A percentile compares a stretch with the other conserved stretches of the same genome.
Evolutionary conservation across 2,113 vertebrate genomes (phyloP).

Genomic region (Isichthys henryi): DNA sequence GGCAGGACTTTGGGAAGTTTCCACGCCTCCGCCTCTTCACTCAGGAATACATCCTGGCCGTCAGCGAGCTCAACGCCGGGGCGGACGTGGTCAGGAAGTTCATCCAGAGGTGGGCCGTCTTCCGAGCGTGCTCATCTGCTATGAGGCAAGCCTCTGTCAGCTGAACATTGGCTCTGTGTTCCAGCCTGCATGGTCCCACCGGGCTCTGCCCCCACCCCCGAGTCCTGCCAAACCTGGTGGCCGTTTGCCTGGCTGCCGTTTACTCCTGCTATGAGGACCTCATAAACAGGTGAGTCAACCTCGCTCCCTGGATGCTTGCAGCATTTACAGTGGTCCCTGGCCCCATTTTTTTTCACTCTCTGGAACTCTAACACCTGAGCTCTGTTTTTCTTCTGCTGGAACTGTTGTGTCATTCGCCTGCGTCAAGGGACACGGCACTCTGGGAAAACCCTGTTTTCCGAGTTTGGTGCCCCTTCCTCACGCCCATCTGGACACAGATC

Average conservation of each 20-base stretch:
- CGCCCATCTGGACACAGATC: not conserved
- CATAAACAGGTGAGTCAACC: conserved; percentile 89
- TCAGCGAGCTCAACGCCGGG: conserved; percentile 94
- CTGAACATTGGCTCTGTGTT: conserved; percentile 19
- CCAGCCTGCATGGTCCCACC: conserved; percentile 96
- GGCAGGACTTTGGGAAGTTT: conserved; percentile 95
- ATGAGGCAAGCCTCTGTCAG: not conserved
- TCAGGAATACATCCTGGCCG: conserved; percentile 97
- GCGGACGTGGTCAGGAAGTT: conserved; percentile 99
- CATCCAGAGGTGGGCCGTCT: conserved; percentile 75
- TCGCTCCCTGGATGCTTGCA: not conserved
- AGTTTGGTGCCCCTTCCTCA: not conserved
- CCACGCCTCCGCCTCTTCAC: conserved; percentile 94
- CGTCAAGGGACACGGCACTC: not conserved
- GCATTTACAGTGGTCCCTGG: no score
- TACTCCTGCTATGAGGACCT: conserved; percentile 99
- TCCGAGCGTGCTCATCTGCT: not conserved
- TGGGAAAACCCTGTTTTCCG: not conserved
- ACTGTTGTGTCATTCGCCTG: not conserved
- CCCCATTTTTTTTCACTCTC: not conserved
- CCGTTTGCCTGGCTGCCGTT: conserved; percentile 94
- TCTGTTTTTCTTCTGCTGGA: not conserved
- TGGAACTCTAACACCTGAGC: not conserved
- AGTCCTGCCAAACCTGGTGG: conserved; percentile 96
- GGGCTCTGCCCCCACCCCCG: conserved; percentile 96